Conservation (phyloP, 1,140 invertebrate genomes). For the Aphaenogaster ashmeadi region DNA sequence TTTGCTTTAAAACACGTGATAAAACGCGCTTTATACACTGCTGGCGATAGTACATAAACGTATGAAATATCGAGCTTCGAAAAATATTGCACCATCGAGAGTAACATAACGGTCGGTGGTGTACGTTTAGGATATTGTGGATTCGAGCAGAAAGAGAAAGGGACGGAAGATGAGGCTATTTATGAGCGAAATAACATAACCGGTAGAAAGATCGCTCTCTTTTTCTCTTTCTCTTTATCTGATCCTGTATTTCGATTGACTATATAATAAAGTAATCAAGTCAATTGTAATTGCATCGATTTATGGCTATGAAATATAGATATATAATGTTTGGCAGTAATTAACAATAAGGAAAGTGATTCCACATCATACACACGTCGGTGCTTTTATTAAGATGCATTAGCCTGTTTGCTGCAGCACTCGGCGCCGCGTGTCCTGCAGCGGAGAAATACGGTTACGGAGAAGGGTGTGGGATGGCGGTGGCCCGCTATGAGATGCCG, state of each 20-base stretch:
- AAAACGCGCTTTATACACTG: slow-evolving; percentile 54
- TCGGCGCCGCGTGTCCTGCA: slow-evolving; percentile 28
- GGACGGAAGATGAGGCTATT: slow-evolving; percentile 16
- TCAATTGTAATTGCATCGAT: neutral
- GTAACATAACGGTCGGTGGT: slow-evolving; percentile 45
- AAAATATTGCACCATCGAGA: slow-evolving; percentile 63
- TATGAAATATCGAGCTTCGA: slow-evolving; percentile 58
- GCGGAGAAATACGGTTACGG: slow-evolving; percentile 54
- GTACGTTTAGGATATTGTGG: slow-evolving; percentile 47
- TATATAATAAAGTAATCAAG: neutral
- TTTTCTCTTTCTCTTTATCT: neutral
- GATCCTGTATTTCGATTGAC: neutral
- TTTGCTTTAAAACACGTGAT: slow-evolving; percentile 58
- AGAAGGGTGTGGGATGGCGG: slow-evolving; percentile 16
- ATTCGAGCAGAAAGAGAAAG: slow-evolving; percentile 18
- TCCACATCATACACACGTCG: neutral
- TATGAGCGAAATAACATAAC: slow-evolving; percentile 25
- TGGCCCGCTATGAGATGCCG: slow-evolving; percentile 49
- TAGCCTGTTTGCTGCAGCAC: slow-evolving; percentile 22
- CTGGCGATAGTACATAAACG: slow-evolving; percentile 61
- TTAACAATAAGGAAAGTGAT: slow-evolving; percentile 6
- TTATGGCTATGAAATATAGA: neutral
- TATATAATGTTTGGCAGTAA: neutral
- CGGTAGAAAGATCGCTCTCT: neutral
- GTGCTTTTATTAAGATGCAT: slow-evolving; percentile 54